Evolutionary conservation across 2,797 vertebrate genomes (phyloP).

Genomic region (Rhinichthys osculus): DNA sequence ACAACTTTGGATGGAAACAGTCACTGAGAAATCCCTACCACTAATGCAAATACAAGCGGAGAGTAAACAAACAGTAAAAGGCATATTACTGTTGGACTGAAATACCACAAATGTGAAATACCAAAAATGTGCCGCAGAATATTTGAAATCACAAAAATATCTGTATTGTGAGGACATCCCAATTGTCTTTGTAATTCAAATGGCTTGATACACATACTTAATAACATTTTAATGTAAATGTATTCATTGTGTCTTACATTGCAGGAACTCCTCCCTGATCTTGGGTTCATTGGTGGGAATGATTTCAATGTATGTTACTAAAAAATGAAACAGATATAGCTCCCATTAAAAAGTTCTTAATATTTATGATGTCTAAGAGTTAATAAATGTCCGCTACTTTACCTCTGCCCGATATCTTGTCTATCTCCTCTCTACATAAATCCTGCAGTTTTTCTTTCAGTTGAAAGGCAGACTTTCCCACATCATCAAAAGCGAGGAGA

Average conservation of each 20-base stretch:
- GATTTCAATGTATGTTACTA: neutral
- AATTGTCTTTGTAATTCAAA: neutral
- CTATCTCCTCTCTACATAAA: neutral
- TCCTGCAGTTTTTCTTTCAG: neutral
- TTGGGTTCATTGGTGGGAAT: neutral
- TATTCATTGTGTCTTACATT: neutral
- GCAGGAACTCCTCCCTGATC: neutral
- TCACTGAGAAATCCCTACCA: neutral
- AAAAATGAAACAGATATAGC: neutral
- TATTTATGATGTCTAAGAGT: neutral
- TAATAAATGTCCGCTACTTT: neutral
- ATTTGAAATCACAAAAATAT: neutral
- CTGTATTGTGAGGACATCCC: neutral
- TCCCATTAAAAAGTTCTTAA: neutral
- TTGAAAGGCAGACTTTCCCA: neutral
- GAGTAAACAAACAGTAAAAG: neutral
- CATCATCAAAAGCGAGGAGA: neutral
- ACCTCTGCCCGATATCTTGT: constrained; percentile 2
- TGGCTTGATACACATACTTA: neutral
- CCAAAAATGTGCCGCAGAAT: neutral
- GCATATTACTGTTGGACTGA: neutral
- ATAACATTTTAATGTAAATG: neutral
- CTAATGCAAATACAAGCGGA: neutral
- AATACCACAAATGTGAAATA: too few relatives aligned
- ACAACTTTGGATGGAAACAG: neutral